These are phyloP conservation scores for Radopholus similis DNA, from an alignment of 1,140 invertebrate genomes.

Conservation along the genomic window DNA sequence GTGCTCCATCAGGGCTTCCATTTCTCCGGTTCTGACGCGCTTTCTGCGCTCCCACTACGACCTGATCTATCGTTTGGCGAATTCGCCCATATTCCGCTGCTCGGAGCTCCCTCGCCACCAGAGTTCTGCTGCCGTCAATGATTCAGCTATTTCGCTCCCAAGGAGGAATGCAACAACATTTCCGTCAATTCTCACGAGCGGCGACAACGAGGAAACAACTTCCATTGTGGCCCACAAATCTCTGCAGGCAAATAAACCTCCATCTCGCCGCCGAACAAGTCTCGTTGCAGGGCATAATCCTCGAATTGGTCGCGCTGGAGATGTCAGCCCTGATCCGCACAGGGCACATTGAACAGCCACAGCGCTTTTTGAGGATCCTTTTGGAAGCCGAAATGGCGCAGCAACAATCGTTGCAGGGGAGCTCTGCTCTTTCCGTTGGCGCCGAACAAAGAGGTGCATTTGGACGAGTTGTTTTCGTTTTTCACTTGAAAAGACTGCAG, in stretches of 20 bases:
- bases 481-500: slow-evolving; percentile 20
- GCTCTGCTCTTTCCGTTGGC: background rate
- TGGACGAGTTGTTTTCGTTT: background rate
- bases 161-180: background rate
- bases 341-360: slow-evolving; percentile 28
- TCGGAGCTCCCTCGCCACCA: slow-evolving; percentile 12
- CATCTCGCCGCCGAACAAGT: background rate
- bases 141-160: background rate
- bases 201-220: background rate
- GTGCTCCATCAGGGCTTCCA: slow-evolving; percentile 18
- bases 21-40: slow-evolving; percentile 23
- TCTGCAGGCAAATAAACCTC: background rate
- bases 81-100: slow-evolving; percentile 1
- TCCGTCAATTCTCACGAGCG: background rate
- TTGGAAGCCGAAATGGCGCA: background rate
- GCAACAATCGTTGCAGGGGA: background rate
- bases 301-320: slow-evolving; percentile 32
- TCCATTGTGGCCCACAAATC: slow-evolving; percentile 1
- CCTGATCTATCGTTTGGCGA: slow-evolving; percentile 28
- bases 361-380: slow-evolving; percentile 18
- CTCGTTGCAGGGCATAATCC: slow-evolving; percentile 29
- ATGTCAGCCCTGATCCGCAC: slow-evolving; percentile 23
- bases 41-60: slow-evolving; percentile 33
- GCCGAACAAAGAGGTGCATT: background rate
- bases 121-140: background rate